phyloP scores from a whole-genome alignment of 2,888 invertebrate genomes.

The Agapostemon virescens region DNA sequence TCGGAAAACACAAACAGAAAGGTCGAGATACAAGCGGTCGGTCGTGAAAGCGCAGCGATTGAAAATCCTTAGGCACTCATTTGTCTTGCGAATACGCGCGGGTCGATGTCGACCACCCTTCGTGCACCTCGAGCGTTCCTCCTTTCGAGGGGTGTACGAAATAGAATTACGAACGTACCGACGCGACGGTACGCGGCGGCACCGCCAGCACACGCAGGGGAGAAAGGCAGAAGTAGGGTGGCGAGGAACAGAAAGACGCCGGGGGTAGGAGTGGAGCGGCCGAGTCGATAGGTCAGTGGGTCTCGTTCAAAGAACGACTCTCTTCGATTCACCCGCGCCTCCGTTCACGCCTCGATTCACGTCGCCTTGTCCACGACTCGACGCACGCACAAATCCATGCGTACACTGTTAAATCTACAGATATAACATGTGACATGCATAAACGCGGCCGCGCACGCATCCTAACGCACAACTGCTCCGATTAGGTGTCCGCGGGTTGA shows the following conservation, averaged over 20 bases:
- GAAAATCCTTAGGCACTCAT: slow-evolving; percentile 47
- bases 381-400: background rate
- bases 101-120: slow-evolving; percentile 21
- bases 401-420: no score
- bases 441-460: background rate
- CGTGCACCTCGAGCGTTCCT: slow-evolving; percentile 34
- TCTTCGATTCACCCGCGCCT: slow-evolving; percentile 63
- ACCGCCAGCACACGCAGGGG: slow-evolving; percentile 37
- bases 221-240: slow-evolving; percentile 41
- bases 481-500: slow-evolving; percentile 4
- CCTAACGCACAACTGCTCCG: background rate
- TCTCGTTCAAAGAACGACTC: slow-evolving; percentile 69
- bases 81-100: slow-evolving; percentile 21
- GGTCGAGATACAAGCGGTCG: slow-evolving; percentile 14
- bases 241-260: slow-evolving; percentile 45
- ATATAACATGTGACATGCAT: no score
- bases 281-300: slow-evolving; percentile 70
- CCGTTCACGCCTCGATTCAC: slow-evolving; percentile 62
- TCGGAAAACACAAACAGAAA: slow-evolving; percentile 22
- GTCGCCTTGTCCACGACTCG: slow-evolving; percentile 36
- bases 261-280: slow-evolving; percentile 42
- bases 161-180: slow-evolving; percentile 30
- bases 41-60: slow-evolving; percentile 29
- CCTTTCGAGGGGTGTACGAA: slow-evolving; percentile 22
- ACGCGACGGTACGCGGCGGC: slow-evolving; percentile 26